phyloP scores from a whole-genome alignment of 2,113 vertebrate species.

The Todiramphus chloris region DNA sequence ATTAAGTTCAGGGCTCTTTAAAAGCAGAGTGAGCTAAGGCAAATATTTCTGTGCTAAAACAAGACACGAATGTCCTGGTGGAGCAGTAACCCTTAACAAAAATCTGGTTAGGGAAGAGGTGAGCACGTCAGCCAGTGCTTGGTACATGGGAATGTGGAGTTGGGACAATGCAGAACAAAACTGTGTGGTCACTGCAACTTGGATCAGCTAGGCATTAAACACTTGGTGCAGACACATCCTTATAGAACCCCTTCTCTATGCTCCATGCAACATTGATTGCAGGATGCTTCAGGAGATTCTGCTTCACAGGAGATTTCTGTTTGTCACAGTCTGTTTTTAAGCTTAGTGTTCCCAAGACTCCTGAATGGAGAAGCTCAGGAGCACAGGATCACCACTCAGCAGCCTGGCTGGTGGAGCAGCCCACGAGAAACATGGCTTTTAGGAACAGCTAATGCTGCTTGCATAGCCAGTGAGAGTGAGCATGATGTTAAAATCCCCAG shows the following conservation, averaged over 20 bases:
- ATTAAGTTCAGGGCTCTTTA: background rate
- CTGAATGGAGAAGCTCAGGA: background rate
- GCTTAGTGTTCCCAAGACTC: background rate
- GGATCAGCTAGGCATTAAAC: background rate
- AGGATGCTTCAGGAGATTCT: background rate
- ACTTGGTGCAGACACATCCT: background rate
- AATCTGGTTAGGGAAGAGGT: background rate
- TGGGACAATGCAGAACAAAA: rapidly evolving
- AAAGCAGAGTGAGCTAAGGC: background rate
- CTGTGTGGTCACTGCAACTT: background rate
- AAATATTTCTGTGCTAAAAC: background rate
- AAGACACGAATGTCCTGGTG: background rate
- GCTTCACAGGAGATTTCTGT: background rate
- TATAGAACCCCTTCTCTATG: background rate
- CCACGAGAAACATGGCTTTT: background rate
- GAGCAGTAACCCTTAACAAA: background rate
- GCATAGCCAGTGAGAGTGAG: background rate
- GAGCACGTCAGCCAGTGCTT: background rate
- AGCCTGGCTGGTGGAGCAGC: background rate
- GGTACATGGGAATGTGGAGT: rapidly evolving
- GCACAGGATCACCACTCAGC: background rate
- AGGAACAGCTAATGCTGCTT: background rate
- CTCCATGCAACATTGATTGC: no score
- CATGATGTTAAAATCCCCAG: background rate
- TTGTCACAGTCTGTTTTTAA: background rate